Evolutionary conservation across 2,797 vertebrate genomes (phyloP).

Genomic region (Acanthiza pusilla): DNA sequence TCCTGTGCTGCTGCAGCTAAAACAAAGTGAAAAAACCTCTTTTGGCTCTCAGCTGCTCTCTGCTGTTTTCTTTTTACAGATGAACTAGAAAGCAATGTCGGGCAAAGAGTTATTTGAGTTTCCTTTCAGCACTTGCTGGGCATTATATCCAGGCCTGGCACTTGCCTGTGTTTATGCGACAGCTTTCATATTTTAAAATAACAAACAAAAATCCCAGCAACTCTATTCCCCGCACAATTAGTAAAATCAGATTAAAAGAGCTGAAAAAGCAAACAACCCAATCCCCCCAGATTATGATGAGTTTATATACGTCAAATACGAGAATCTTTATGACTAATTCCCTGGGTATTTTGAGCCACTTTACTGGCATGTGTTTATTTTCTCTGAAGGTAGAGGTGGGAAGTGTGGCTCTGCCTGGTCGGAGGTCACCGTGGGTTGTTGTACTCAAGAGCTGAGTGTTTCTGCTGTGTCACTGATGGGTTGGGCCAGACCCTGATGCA

Average conservation of each 20-base stretch:
- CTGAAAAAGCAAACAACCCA: background rate
- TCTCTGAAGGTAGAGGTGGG: background rate
- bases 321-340: slow-evolving; percentile 18
- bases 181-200: slow-evolving; percentile 38
- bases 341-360: background rate
- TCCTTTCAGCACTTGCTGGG: slow-evolving; percentile 14
- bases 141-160: background rate
- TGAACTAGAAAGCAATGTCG: background rate
- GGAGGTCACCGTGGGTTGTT: background rate
- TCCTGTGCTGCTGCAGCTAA: slow-evolving; percentile 20
- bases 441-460: background rate
- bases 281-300: background rate
- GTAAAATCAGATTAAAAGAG: background rate
- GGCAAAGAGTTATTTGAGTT: slow-evolving; percentile 26
- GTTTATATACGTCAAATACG: background rate
- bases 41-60: slow-evolving; percentile 27
- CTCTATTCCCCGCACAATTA: background rate
- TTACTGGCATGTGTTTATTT: slow-evolving; percentile 2
- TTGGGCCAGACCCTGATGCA: background rate
- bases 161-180: background rate
- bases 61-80: slow-evolving; percentile 21
- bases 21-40: background rate
- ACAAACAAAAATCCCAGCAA: slow-evolving; percentile 3
- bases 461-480: background rate
- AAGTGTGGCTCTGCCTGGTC: background rate